These are phyloP conservation scores for Macropodus opercularis DNA, from an alignment of 2,797 vertebrate genomes.

Conservation along the genomic window DNA sequence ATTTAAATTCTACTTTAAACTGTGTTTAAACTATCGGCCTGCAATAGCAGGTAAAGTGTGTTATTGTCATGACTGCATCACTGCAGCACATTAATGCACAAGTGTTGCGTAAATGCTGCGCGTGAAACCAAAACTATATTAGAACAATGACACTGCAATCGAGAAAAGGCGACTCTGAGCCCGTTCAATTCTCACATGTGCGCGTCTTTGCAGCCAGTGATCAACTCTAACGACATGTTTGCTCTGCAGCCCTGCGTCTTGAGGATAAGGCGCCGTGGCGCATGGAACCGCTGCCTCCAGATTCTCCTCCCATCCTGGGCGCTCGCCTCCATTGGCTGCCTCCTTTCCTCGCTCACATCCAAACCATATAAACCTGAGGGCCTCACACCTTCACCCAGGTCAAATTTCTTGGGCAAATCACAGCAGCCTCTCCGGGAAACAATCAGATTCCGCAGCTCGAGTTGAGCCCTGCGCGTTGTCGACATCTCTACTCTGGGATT, in stretches of 20 bases:
- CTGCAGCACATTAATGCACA: slow-evolving; percentile 6
- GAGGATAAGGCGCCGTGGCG: slow-evolving; percentile 41
- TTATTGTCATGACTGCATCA: not conserved
- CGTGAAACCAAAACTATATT: not conserved
- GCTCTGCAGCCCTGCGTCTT: slow-evolving; percentile 4
- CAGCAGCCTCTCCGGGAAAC: slow-evolving; percentile 30
- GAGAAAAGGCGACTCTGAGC: too few relatives aligned
- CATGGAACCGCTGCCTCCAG: slow-evolving; percentile 44
- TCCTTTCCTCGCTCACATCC: slow-evolving; percentile 52
- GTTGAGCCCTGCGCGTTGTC: slow-evolving; percentile 13
- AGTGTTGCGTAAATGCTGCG: slow-evolving; percentile 42
- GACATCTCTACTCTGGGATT: slow-evolving; percentile 36
- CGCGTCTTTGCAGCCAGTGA: not conserved
- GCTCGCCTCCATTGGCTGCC: slow-evolving; percentile 69
- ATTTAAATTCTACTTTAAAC: too few relatives aligned
- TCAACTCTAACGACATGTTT: slow-evolving; percentile 5
- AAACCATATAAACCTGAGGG: slow-evolving; percentile 75
- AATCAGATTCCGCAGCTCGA: slow-evolving; percentile 1
- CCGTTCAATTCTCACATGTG: not conserved
- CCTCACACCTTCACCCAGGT: slow-evolving; percentile 68
- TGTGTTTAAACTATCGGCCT: too few relatives aligned
- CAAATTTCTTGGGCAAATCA: slow-evolving; percentile 62
- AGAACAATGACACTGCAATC: too few relatives aligned
- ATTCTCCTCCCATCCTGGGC: slow-evolving; percentile 69
- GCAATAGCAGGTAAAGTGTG: too few relatives aligned